Evolutionary conservation across 2,888 invertebrate genomes (phyloP).

Genomic region (Subacronicta megacephala): DNA sequence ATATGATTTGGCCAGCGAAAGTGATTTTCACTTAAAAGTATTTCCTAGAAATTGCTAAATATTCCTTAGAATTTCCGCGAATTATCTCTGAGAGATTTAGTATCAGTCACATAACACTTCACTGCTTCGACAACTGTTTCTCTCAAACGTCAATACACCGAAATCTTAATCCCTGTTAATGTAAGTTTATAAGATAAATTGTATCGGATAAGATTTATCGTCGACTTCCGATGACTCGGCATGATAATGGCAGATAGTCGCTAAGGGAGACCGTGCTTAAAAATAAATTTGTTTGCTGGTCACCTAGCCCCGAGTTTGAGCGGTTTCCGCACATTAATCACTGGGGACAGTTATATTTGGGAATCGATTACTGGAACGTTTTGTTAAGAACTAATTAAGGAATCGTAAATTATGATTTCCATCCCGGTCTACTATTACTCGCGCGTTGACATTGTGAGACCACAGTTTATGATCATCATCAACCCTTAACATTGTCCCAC

Average conservation of each 20-base stretch:
- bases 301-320: slow-evolving; percentile 11
- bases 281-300: slow-evolving; percentile 17
- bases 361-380: slow-evolving; percentile 13
- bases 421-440: too few species aligned
- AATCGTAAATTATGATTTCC: too few species aligned
- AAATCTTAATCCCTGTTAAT: slow-evolving; percentile 44
- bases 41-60: too few species aligned
- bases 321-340: slow-evolving; percentile 30
- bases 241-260: slow-evolving; percentile 61
- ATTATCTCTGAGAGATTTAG: background rate
- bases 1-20: too few species aligned
- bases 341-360: slow-evolving; percentile 12
- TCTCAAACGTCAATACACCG: slow-evolving; percentile 17
- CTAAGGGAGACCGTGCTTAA: slow-evolving; percentile 29
- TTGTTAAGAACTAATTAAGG: slow-evolving; percentile 5
- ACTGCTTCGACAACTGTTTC: slow-evolving; percentile 12
- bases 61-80: background rate
- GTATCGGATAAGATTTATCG: slow-evolving; percentile 72
- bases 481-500: too few species aligned
- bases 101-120: background rate
- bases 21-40: too few species aligned
- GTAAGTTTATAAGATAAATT: slow-evolving; percentile 48
- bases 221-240: slow-evolving; percentile 73
- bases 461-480: too few species aligned
- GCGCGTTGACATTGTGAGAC: too few species aligned